Evolutionary conservation across 2,113 vertebrate genomes (phyloP).

Genomic region (Lucifuga dentata): DNA sequence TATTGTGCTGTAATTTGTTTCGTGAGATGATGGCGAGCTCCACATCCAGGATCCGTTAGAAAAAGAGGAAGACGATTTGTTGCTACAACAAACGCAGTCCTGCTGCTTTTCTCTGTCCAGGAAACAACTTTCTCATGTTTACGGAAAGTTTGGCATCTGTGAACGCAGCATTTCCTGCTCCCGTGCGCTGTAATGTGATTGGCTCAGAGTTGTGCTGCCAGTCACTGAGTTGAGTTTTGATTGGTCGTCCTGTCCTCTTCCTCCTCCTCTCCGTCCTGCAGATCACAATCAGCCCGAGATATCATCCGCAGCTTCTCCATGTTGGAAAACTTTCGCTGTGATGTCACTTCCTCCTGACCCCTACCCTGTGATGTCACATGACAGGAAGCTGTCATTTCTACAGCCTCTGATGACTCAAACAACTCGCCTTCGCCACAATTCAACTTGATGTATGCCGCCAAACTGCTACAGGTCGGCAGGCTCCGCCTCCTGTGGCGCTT

Average conservation of each 20-base stretch:
- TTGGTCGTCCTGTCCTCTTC: not conserved
- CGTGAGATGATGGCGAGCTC: too few relatives aligned
- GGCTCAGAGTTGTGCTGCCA: constrained; percentile 8
- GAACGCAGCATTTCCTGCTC: too few relatives aligned
- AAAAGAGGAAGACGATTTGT: too few relatives aligned
- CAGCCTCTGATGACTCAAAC: not conserved
- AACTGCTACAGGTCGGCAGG: constrained; percentile 13
- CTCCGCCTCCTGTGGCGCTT: constrained; percentile 50
- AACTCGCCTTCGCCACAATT: not conserved
- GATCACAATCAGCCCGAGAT: constrained; percentile 22
- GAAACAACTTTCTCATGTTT: too few relatives aligned
- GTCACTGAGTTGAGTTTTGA: not conserved
- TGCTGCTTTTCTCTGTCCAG: too few relatives aligned
- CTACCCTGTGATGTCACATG: not conserved
- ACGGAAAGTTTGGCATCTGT: too few relatives aligned
- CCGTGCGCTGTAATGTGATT: not conserved
- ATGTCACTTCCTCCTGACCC: constrained; percentile 10
- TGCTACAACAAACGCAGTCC: too few relatives aligned
- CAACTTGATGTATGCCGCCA: constrained; percentile 28
- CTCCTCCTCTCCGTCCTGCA: constrained; percentile 12
- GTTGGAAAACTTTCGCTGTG: constrained; percentile 32
- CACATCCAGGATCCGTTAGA: too few relatives aligned
- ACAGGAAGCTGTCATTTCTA: constrained; percentile 6
- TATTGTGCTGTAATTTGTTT: too few relatives aligned
- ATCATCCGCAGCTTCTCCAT: constrained; percentile 48